Conservation (phyloP, 2,888 invertebrate genomes). For the Poecilus cupreus region DNA sequence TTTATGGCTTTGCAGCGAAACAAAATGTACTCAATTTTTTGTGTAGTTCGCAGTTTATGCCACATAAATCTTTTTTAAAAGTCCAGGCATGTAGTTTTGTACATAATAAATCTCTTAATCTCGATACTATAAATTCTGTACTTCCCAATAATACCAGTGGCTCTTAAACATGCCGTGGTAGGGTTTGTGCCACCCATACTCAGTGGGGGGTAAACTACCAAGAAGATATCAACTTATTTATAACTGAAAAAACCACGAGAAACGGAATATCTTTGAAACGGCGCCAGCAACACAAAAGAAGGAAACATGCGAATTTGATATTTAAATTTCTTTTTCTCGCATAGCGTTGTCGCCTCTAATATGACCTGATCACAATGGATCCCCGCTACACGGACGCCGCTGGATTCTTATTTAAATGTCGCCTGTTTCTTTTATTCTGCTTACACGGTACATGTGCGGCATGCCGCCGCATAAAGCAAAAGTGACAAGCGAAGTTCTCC, state of each 20-base stretch:
- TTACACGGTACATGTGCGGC: neutral
- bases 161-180: neutral
- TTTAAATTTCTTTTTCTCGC: conserved; percentile 52
- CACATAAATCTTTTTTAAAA: conserved; percentile 15
- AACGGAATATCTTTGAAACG: conserved; percentile 46
- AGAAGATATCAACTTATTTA: conserved; percentile 50
- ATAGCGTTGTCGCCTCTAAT: conserved; percentile 48
- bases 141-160: neutral
- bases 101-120: conserved; percentile 23
- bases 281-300: conserved; percentile 51
- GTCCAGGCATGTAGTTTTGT: neutral
- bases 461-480: conserved; percentile 28
- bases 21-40: conserved; percentile 2
- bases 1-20: conserved; percentile 4
- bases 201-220: neutral
- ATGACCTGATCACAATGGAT: conserved; percentile 53
- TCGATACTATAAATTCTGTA: conserved; percentile 24
- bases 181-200: no score
- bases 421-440: conserved; percentile 25
- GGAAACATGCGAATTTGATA: conserved; percentile 50
- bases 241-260: conserved; percentile 31
- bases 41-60: neutral
- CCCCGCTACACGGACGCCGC: neutral
- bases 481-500: conserved; percentile 38
- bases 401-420: conserved; percentile 43